phyloP scores from a whole-genome alignment of 2,888 invertebrate genomes.

The Aelia acuminata region DNA sequence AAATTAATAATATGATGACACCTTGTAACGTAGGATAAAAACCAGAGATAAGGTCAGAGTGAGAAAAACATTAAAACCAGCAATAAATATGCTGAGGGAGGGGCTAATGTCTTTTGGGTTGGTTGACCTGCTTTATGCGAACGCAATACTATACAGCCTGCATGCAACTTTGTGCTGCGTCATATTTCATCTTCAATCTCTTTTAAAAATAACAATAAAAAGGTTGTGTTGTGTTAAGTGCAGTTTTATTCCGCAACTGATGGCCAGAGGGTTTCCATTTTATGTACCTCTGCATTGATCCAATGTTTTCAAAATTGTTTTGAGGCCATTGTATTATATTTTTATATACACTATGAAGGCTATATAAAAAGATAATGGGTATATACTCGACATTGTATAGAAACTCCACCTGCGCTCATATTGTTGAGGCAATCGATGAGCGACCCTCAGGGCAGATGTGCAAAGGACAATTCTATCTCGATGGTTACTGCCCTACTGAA shows the following conservation, averaged over 20 bases:
- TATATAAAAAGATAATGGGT: too few species aligned
- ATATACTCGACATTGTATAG: neutral
- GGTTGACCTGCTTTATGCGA: neutral
- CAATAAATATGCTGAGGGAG: constrained; percentile 16
- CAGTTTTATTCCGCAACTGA: neutral
- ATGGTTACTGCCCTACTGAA: constrained; percentile 8
- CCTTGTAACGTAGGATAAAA: neutral
- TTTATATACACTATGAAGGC: neutral
- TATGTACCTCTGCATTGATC: too few species aligned
- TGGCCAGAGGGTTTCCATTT: too few species aligned
- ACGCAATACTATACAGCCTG: neutral
- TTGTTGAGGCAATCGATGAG: neutral
- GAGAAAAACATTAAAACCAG: constrained; percentile 18
- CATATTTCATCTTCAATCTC: neutral
- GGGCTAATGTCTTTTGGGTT: neutral
- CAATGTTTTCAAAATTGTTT: neutral
- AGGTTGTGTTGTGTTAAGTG: neutral
- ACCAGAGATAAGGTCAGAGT: neutral
- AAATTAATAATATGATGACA: constrained; percentile 30
- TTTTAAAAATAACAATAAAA: neutral
- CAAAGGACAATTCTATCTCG: constrained; percentile 17
- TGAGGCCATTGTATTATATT: neutral
- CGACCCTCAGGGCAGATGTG: neutral
- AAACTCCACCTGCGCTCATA: constrained; percentile 6
- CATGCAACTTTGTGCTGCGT: neutral